Base-by-base conservation (phyloP, 2,113 vertebrate genomes). In the Microcebus ravelobensis region DNA sequence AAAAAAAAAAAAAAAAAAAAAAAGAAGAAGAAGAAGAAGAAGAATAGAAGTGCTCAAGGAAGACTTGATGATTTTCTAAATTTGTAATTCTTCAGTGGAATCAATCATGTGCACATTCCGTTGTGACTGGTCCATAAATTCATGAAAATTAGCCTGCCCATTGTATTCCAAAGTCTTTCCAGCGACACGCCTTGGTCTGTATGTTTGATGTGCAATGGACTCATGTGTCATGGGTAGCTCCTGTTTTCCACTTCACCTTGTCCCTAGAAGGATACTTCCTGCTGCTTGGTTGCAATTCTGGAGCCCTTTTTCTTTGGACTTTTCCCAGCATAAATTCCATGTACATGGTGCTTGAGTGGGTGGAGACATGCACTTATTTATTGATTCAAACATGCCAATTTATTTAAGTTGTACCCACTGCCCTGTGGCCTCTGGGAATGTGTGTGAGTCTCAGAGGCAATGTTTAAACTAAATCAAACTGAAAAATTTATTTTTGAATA, bases 401-500 rank as follows among this genome's bases (percentile, higher is more conserved):
- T 96, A 94, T 87, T 88, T 95, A 96, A 79, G 48, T 77, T 92
- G 59, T 59, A 29, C 39, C 12, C 68, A 84, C 52, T 90, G 61
- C 31, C 61, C 88, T 29, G 14, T 87, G 67, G 84, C 81, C 84
- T 73, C 84, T 92, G 61, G 92, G 81, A 95, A 92, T 55, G 57
- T 87, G 63, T 23, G 17, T 65, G 45, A 93, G 91, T 84, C 92
- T 95, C 92, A 87, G 91, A 94, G 57, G 80, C 63, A 70, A 68
- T 86, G 34, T 89, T 87, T 65, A 96, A 96, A 90, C 76, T 90
- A 96, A 92, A 97, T 96, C 93, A 91, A 92, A 79, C 42, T 94
- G 95, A 96, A 96, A 96, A 81, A 59, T 39, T 71, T 83, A 95
- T 86, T 76, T 97, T 95, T 94, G 94, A 96, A 94, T 90, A 95